Conservation (phyloP, 1,140 invertebrate genomes). For the Cotesia glomerata region DNA sequence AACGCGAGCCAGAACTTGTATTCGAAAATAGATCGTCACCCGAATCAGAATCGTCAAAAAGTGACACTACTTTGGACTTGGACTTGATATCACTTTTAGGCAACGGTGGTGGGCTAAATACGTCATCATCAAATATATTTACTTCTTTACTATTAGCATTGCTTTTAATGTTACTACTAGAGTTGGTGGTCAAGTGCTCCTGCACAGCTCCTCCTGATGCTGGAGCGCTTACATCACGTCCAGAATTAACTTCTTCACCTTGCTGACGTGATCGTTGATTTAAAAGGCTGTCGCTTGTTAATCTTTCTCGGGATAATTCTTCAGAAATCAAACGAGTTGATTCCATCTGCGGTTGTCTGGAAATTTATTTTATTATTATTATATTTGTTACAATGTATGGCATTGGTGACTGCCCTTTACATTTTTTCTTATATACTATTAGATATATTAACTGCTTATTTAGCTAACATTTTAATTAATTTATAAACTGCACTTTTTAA, state of each 20-base stretch:
- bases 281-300: slow-evolving; percentile 48
- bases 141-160: slow-evolving; percentile 13
- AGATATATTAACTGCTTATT: not conserved
- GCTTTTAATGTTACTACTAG: not conserved
- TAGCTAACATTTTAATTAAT: too few relatives aligned
- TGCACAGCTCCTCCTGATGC: slow-evolving; percentile 4
- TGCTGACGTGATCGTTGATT: slow-evolving; percentile 1
- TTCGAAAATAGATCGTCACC: slow-evolving; percentile 52
- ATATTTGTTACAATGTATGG: not conserved
- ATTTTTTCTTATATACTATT: not conserved
- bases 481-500: too few relatives aligned
- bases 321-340: slow-evolving; percentile 48
- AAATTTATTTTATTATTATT: slow-evolving; percentile 17
- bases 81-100: slow-evolving; percentile 41
- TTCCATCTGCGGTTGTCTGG: slow-evolving; percentile 42
- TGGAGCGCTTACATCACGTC: slow-evolving; percentile 20
- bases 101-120: slow-evolving; percentile 53
- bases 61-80: slow-evolving; percentile 42
- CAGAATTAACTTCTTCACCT: slow-evolving; percentile 21
- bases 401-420: too few relatives aligned
- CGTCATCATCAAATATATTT: slow-evolving; percentile 47
- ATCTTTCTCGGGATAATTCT: slow-evolving; percentile 47
- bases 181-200: not conserved
- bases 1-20: slow-evolving; percentile 47
- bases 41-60: slow-evolving; percentile 55